Conservation (phyloP, 1,140 invertebrate species). For the Heliothis virescens region DNA sequence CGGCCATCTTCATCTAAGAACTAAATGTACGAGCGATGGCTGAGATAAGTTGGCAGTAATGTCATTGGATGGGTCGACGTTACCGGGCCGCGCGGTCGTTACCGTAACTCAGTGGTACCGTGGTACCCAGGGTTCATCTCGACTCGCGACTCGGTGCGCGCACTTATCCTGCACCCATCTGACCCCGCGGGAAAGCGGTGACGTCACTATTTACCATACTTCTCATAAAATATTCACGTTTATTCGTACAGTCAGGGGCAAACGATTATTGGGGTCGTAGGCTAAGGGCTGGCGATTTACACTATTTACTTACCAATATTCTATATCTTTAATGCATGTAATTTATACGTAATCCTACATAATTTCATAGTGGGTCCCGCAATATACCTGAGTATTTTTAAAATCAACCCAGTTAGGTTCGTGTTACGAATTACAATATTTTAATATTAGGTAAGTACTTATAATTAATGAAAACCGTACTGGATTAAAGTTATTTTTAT, state of each 20-base stretch:
- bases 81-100: constrained; percentile 44
- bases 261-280: constrained; percentile 20
- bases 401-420: neutral
- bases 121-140: constrained; percentile 53
- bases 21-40: constrained; percentile 29
- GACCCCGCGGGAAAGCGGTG: constrained; percentile 64
- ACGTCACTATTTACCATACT: constrained; percentile 33
- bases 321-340: neutral
- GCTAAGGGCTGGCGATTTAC: constrained; percentile 2
- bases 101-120: constrained; percentile 52
- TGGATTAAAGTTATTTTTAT: constrained; percentile 11
- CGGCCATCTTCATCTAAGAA: constrained; percentile 31
- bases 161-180: constrained; percentile 64
- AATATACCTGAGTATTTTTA: neutral
- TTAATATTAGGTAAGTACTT: neutral
- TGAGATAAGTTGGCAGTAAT: constrained; percentile 49
- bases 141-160: constrained; percentile 52
- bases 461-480: constrained; percentile 4
- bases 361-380: too few relatives aligned
- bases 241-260: constrained; percentile 11
- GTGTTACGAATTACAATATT: neutral
- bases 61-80: constrained; percentile 50
- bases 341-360: neutral
- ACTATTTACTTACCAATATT: neutral
- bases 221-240: constrained; percentile 13